Conservation (phyloP, 2,113 vertebrate species). For the Isichthys henryi region DNA sequence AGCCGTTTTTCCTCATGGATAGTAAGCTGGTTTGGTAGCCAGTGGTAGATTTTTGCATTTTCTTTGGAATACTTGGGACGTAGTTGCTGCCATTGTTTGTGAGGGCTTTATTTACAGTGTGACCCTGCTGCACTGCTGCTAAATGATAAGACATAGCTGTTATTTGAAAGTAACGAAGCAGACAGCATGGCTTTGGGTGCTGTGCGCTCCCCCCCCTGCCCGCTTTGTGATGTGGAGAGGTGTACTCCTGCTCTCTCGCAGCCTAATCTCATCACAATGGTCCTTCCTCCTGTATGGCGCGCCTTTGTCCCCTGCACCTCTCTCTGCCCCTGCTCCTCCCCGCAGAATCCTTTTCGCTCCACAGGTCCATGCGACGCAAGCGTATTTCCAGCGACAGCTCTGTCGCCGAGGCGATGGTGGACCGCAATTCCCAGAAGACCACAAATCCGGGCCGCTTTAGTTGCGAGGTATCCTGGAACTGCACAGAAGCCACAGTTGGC, state of each 20-base stretch:
- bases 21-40: neutral
- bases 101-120: neutral
- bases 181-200: neutral
- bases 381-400: constrained; percentile 55
- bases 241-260: neutral
- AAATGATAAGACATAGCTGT: neutral
- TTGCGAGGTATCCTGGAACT: constrained; percentile 36
- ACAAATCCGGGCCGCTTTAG: constrained; percentile 52
- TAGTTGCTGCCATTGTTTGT: neutral
- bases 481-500: constrained; percentile 6
- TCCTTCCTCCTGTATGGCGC: neutral
- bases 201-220: neutral
- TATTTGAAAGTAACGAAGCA: no score
- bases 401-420: constrained; percentile 42
- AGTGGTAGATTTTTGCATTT: neutral
- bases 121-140: neutral
- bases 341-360: constrained; percentile 32
- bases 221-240: neutral
- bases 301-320: neutral
- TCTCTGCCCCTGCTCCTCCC: neutral
- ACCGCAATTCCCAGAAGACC: constrained; percentile 36
- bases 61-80: neutral
- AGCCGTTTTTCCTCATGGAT: neutral
- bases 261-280: constrained; percentile 13
- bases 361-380: constrained; percentile 41